phyloP scores from a whole-genome alignment of 2,113 vertebrate genomes.

The Apus apus region DNA sequence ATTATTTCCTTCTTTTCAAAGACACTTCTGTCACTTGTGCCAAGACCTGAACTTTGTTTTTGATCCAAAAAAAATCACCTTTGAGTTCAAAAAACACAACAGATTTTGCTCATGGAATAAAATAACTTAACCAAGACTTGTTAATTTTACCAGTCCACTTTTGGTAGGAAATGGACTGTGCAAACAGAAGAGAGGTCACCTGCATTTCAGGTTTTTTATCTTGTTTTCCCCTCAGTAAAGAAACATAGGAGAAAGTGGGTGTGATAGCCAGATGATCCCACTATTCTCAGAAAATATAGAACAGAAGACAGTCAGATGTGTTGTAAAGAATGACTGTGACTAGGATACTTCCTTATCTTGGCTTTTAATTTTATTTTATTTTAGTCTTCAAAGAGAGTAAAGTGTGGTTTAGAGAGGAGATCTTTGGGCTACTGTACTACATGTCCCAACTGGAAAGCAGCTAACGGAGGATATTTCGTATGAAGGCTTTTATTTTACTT shows the following conservation, averaged over 20 bases:
- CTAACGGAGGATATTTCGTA: not conserved
- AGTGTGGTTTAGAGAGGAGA: not conserved
- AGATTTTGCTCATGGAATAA: not conserved
- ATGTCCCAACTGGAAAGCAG: not conserved
- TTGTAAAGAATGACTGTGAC: not conserved
- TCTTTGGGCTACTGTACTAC: not conserved
- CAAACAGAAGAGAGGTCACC: not conserved
- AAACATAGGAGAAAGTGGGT: not conserved
- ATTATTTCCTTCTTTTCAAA: not conserved
- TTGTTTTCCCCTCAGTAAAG: not conserved
- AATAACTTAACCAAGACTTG: not conserved
- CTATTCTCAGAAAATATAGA: not conserved
- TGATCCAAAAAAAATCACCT: conserved; percentile 18
- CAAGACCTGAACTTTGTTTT: conserved; percentile 9
- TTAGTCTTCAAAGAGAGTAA: not conserved
- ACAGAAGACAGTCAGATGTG: not conserved
- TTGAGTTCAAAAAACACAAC: not conserved
- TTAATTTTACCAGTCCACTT: not conserved
- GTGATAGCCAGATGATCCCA: not conserved
- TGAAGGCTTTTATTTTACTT: not conserved
- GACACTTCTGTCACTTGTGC: not conserved
- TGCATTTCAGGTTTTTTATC: not conserved
- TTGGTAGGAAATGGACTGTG: not conserved
- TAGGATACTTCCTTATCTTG: not conserved
- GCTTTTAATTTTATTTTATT: not conserved